Conservation (phyloP, 2,797 vertebrate species). For the Lagocephalus sceleratus region DNA sequence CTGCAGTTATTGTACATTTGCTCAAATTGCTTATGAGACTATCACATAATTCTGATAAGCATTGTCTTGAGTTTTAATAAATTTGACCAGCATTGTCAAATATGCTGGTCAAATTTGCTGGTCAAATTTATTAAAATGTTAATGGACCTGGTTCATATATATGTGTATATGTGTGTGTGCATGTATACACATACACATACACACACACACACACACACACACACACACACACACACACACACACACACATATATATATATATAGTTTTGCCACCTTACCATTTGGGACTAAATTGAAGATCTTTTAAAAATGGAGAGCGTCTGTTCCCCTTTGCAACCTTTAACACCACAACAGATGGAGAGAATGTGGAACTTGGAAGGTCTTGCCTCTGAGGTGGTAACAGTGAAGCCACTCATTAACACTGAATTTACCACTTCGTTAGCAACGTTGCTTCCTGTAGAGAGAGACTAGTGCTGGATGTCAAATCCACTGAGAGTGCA, state of each 20-base stretch:
- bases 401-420: constrained; percentile 99
- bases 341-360: constrained; percentile 98
- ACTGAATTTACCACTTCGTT: constrained; percentile 99
- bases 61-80: too few species aligned
- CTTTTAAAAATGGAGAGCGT: constrained; percentile 89
- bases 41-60: too few species aligned
- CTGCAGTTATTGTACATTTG: neutral
- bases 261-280: constrained; percentile 86
- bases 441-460: constrained; percentile 95
- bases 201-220: too few species aligned
- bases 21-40: constrained; percentile 17
- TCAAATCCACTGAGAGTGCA: constrained; percentile 81
- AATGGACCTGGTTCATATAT: too few species aligned
- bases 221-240: too few species aligned
- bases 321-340: constrained; percentile 88
- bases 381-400: constrained; percentile 98
- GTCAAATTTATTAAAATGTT: too few species aligned
- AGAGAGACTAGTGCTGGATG: constrained; percentile 86
- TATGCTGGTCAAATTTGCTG: too few species aligned
- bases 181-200: too few species aligned
- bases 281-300: constrained; percentile 82
- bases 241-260: too few species aligned
- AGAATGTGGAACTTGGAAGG: constrained; percentile 88
- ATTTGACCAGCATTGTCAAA: too few species aligned
- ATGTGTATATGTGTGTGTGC: too few species aligned